Conservation (phyloP, 2,888 invertebrate genomes). For the Julus scanicus region DNA sequence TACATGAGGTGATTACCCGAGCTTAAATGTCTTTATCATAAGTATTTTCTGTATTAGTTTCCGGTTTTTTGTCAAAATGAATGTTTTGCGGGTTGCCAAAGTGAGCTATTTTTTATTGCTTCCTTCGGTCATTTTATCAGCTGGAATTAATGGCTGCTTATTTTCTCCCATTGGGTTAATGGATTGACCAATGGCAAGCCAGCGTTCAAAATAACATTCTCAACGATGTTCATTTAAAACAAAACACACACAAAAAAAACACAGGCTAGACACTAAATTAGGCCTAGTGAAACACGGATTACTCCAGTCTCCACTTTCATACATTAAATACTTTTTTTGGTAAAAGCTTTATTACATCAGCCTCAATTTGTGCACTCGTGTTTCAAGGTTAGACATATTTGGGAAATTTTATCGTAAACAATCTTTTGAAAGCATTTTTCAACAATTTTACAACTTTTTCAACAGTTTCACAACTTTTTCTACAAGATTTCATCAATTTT, state of each 20-base stretch:
- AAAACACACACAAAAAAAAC: not conserved
- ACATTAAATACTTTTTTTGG: slow-evolving; percentile 3
- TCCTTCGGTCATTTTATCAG: not conserved
- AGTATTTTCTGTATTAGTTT: not conserved
- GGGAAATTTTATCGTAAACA: too few relatives aligned
- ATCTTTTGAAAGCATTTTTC: too few relatives aligned
- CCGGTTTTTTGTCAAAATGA: not conserved
- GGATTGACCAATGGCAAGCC: not conserved
- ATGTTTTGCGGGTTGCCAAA: not conserved
- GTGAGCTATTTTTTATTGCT: not conserved
- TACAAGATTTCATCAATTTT: too few relatives aligned
- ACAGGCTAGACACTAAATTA: not conserved
- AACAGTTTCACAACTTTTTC: too few relatives aligned
- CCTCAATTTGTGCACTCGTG: not conserved
- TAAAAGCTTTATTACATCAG: not conserved
- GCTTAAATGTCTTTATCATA: not conserved
- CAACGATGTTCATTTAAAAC: not conserved
- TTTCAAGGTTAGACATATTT: not conserved
- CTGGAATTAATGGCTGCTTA: not conserved
- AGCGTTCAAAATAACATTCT: not conserved
- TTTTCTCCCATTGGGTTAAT: not conserved
- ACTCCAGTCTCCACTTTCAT: not conserved
- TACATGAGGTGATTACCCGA: too few relatives aligned
- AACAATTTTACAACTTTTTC: too few relatives aligned
- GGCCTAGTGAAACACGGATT: not conserved